phyloP scores from a whole-genome alignment of 1,140 invertebrate species.

The Notospermus geniculatus region DNA sequence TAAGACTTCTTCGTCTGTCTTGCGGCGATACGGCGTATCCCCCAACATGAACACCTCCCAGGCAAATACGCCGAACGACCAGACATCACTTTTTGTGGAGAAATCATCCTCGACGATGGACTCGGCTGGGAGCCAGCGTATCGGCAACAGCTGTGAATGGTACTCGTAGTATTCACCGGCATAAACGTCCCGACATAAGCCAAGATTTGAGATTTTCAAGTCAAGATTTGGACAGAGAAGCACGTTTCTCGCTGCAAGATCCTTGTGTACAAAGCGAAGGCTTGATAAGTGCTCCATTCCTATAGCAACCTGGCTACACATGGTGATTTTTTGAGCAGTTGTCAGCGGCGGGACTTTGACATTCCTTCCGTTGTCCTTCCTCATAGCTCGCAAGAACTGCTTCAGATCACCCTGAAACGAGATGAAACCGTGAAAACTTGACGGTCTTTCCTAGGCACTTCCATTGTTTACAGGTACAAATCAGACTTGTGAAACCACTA shows the following conservation, averaged over 20 bases:
- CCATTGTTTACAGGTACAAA: no score
- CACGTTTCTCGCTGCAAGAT: constrained; percentile 91
- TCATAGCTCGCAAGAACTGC: constrained; percentile 84
- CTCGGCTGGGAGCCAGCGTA: constrained; percentile 86
- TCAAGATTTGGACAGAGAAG: constrained; percentile 78
- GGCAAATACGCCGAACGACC: constrained; percentile 51
- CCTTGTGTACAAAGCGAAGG: constrained; percentile 75
- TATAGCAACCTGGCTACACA: constrained; percentile 70
- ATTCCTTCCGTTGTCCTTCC: constrained; percentile 59
- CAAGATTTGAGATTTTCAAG: constrained; percentile 79
- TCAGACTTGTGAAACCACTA: no score
- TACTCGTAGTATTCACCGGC: constrained; percentile 71
- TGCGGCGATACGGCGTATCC: constrained; percentile 44
- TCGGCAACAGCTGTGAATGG: constrained; percentile 64
- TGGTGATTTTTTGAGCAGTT: constrained; percentile 68
- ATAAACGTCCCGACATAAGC: constrained; percentile 80
- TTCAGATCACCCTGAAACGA: constrained; percentile 81
- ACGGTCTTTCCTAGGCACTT: no score
- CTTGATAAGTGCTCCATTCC: constrained; percentile 80
- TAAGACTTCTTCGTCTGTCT: constrained; percentile 60
- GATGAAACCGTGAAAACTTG: no score
- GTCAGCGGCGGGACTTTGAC: constrained; percentile 61
- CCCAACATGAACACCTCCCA: constrained; percentile 53
- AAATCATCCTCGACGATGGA: constrained; percentile 76
- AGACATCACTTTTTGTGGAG: constrained; percentile 51